A percentile compares a stretch with the other conserved stretches of the same genome.
These are phyloP conservation scores for Rhopalosiphum nymphaeae DNA, from an alignment of 2,888 invertebrate genomes.

Conservation along the genomic window DNA sequence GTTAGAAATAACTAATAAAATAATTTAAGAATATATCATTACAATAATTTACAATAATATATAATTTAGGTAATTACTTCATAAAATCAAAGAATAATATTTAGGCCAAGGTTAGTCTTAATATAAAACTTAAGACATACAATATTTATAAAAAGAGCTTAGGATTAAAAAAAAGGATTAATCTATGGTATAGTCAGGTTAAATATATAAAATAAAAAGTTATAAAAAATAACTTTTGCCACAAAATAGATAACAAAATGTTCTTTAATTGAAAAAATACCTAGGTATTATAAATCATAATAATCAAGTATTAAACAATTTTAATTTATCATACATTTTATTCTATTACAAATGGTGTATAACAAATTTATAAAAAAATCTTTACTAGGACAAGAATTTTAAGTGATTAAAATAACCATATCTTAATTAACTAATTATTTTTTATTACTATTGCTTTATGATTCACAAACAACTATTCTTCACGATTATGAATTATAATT, in stretches of 20 bases:
- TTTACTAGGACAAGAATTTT: neutral
- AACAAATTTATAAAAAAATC: neutral
- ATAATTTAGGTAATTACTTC: neutral
- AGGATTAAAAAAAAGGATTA: neutral
- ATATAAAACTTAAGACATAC: neutral
- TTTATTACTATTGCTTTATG: neutral
- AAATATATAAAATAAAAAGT: no score
- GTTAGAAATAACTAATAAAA: neutral
- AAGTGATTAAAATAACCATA: neutral
- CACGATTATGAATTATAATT: neutral
- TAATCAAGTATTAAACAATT: neutral
- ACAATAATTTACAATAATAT: neutral
- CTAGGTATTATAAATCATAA: neutral
- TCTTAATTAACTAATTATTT: neutral
- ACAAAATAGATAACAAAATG: neutral
- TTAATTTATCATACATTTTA: neutral
- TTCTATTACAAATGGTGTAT: neutral
- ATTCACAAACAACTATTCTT: neutral
- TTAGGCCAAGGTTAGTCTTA: conserved; percentile 17
- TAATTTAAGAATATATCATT: neutral
- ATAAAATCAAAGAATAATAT: neutral
- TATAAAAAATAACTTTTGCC: neutral
- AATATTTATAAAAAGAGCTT: neutral
- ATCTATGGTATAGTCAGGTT: neutral
- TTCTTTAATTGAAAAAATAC: neutral